Evolutionary conservation across 2,113 vertebrate species (phyloP).

Genomic region (Nematolebias whitei): DNA sequence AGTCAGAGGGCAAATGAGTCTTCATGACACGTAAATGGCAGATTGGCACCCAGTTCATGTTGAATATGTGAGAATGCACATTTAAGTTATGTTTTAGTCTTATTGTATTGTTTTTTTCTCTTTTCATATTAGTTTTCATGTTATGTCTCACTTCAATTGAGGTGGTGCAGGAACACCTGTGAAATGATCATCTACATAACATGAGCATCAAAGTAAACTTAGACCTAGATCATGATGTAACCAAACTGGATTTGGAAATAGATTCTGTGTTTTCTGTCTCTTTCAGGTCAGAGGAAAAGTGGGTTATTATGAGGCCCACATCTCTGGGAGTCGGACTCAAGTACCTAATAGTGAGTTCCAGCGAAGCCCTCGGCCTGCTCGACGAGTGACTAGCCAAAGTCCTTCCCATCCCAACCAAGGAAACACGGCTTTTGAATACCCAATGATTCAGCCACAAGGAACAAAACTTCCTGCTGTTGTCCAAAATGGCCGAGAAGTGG

Average conservation of each 20-base stretch:
- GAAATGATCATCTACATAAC: conserved; percentile 4
- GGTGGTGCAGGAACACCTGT: conserved; percentile 1
- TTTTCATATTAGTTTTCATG: conserved; percentile 8
- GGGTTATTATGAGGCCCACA: conserved; percentile 93
- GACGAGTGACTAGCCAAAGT: conserved; percentile 59
- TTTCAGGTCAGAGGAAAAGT: conserved; percentile 85
- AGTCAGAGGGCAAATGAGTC: too few species aligned
- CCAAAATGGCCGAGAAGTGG: conserved; percentile 75
- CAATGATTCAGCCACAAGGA: conserved; percentile 49
- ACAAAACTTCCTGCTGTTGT: conserved; percentile 49
- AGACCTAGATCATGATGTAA: conserved; percentile 18
- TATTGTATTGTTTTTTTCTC: neutral
- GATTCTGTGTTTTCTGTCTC: conserved; percentile 3
- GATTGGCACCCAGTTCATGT: too few species aligned
- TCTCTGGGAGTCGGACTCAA: conserved; percentile 82
- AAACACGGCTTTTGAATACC: conserved; percentile 45
- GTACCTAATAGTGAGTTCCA: conserved; percentile 80
- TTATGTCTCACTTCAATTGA: neutral
- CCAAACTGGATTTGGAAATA: conserved; percentile 3
- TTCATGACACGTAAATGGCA: too few species aligned
- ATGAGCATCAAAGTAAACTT: conserved; percentile 17
- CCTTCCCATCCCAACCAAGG: conserved; percentile 40
- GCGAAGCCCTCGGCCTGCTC: conserved; percentile 81
- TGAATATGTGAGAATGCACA: too few species aligned
- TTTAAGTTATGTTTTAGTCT: too few species aligned